Base-by-base conservation (phyloP, 2,113 vertebrate species). In the Megaceryle maxima region DNA sequence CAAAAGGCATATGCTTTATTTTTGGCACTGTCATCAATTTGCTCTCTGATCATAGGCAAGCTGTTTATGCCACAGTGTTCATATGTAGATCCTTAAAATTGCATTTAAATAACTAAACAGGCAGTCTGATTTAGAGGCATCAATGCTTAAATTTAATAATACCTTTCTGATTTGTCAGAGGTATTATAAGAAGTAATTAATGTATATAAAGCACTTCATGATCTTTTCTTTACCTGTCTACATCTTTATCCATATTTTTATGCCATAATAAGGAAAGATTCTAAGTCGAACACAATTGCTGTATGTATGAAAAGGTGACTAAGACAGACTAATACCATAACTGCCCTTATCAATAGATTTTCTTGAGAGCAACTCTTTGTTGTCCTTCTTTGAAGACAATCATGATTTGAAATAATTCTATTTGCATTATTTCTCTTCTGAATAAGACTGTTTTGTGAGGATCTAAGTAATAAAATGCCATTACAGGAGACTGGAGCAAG, bases 391-490 rank as follows among this genome's bases (percentile, higher is more conserved):
- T 97, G 69, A 91, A 87, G 80, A 64, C 48, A 68, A 64, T 84
- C 55, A 73, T 90, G 86, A 95, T 96, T 90, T 84, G 62, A 93
- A 95, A 91, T 79, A 0, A 84, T 84, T 91, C 77, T 88, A 73
- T 94, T 92, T 94, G 77, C 88, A 85, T 95, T 83, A 87, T 82
- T 94, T 91, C 9, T 79, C 59, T 83, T 91, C 66, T 76, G 44
- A 91, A 81, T 88, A 53, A 84, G 53, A n/a, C 37, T 98, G 91
- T 97, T 97, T 96, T 98, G 76, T 76, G 96, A 97, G 94, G 39
- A 53, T 0, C 0, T 81, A 63, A 83, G 26, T 75, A 68, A 86
- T 51, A 90, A 86, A 90, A 90, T 84, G 31, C 9, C 44, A 37
- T 75, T 93, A 90, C 12, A 78, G 56, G 35, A 90, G n/a, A 60